Conservation (phyloP, 2,888 invertebrate species). For the Augochlorella aurata region DNA sequence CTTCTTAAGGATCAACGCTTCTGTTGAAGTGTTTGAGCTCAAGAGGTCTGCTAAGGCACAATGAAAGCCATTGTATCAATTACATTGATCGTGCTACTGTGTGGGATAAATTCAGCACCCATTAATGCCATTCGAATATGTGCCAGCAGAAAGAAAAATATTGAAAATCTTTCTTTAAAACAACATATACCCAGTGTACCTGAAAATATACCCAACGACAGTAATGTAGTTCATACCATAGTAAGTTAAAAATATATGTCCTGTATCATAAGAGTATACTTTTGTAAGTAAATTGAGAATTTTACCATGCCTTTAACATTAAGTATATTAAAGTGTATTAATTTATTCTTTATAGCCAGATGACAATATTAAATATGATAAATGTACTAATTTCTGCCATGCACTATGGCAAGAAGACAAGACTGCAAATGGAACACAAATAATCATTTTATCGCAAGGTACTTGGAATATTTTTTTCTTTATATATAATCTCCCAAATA, state of each 20-base stretch:
- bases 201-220: conserved; percentile 68
- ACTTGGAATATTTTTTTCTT: conserved; percentile 59
- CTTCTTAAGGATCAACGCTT: conserved; percentile 70
- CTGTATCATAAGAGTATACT: not conserved
- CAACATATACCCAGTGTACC: conserved; percentile 67
- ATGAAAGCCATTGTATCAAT: conserved; percentile 77
- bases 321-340: conserved; percentile 1
- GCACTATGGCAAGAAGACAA: conserved; percentile 87
- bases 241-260: conserved; percentile 54
- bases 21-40: conserved; percentile 72
- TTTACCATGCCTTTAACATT: not conserved
- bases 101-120: conserved; percentile 68
- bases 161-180: conserved; percentile 69
- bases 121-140: conserved; percentile 74
- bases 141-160: conserved; percentile 73
- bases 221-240: conserved; percentile 64
- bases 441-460: conserved; percentile 88
- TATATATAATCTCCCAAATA: not conserved
- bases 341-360: conserved; percentile 63
- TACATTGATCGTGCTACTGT: conserved; percentile 69
- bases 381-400: conserved; percentile 86
- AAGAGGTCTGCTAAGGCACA: conserved; percentile 72
- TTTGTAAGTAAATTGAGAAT: not conserved
- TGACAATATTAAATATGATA: conserved; percentile 71
- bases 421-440: conserved; percentile 84